Percentiles rank a stretch among this genome's conserved stretches.
phyloP scores from a whole-genome alignment of 37 sponge, comb jelly and placozoan genomes.

The Mnemiopsis leidyi region DNA sequence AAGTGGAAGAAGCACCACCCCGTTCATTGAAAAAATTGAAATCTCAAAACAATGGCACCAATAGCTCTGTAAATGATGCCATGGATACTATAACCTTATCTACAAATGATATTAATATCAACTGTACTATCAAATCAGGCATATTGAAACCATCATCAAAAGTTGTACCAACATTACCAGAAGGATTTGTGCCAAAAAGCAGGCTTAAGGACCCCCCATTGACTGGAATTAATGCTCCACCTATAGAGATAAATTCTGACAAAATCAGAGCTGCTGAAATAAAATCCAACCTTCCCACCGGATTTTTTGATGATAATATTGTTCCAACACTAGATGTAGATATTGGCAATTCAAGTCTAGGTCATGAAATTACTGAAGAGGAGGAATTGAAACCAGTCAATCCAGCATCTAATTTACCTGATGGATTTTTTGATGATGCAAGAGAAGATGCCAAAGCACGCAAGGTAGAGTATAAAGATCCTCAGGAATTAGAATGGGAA shows the following conservation, averaged over 20 bases:
- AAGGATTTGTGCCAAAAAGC: constrained; percentile 56
- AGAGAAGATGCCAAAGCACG: constrained; percentile 51
- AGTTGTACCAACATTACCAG: constrained; percentile 39
- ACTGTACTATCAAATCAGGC: neutral
- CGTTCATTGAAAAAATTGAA: constrained; percentile 36
- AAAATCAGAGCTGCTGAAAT: neutral
- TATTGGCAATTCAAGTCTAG: neutral
- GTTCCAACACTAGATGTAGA: neutral
- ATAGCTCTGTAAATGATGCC: neutral
- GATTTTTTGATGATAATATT: constrained; percentile 52
- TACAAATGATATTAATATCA: neutral
- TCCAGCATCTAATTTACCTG: neutral
- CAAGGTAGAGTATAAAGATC: constrained; percentile 60
- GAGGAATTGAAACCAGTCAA: neutral
- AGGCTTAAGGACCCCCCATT: neutral
- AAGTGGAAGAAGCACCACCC: constrained; percentile 43
- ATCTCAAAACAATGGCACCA: neutral
- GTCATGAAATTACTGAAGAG: neutral
- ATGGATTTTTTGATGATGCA: constrained; percentile 60
- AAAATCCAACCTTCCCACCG: constrained; percentile 28
- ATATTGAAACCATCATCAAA: constrained; percentile 23
- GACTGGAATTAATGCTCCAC: neutral
- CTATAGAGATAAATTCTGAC: neutral
- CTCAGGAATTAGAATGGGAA: constrained; percentile 39
- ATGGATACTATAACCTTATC: neutral